A percentile compares a stretch with the other conserved stretches of the same genome.
Conservation (phyloP, 2,888 invertebrate genomes). For the Himalopsyche tibetana region DNA sequence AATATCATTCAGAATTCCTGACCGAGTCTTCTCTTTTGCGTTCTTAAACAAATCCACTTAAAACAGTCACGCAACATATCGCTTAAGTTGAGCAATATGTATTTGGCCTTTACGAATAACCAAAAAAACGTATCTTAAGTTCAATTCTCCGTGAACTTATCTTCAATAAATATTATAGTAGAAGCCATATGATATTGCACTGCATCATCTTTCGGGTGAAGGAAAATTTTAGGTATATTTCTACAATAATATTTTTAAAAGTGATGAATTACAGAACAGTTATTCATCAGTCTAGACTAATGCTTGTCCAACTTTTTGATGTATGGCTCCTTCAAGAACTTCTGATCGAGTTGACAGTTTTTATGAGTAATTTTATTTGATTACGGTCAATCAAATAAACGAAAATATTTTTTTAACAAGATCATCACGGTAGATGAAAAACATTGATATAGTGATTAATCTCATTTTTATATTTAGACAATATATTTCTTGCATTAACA, state of each 20-base stretch:
- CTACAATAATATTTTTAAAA: neutral
- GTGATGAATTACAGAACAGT: slow-evolving; percentile 14
- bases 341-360: slow-evolving; percentile 11
- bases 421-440: neutral
- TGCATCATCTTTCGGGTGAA: neutral
- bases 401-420: neutral
- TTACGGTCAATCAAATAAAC: slow-evolving; percentile 2
- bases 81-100: neutral
- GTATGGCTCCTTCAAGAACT: neutral
- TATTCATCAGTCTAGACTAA: slow-evolving; percentile 8
- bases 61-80: neutral
- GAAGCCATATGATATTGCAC: neutral
- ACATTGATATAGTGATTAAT: too few relatives aligned
- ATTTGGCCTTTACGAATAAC: neutral
- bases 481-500: too few relatives aligned
- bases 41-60: neutral
- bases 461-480: too few relatives aligned
- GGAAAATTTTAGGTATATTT: neutral
- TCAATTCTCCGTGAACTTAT: neutral
- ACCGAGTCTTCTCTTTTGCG: too few relatives aligned
- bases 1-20: too few relatives aligned
- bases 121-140: neutral
- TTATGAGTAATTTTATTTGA: slow-evolving; percentile 10
- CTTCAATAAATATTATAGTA: neutral
- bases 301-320: slow-evolving; percentile 35